These are phyloP conservation scores for Ochropacha duplaris DNA, from an alignment of 2,888 invertebrate genomes.

Conservation along the genomic window DNA sequence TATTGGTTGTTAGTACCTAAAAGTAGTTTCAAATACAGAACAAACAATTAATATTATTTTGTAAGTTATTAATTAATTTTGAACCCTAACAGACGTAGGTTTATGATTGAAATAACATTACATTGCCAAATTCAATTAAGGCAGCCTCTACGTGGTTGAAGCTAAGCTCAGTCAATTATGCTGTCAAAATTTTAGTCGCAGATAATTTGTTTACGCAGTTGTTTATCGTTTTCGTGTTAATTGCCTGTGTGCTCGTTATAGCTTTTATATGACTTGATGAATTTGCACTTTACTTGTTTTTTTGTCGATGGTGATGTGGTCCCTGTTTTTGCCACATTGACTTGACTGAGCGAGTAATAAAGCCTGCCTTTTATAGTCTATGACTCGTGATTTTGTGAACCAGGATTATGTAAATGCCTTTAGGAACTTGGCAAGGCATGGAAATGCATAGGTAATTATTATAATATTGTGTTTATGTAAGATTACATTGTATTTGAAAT, in stretches of 20 bases:
- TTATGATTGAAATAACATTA: background rate
- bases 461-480: no score
- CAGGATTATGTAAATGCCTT: no score
- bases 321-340: background rate
- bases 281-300: background rate
- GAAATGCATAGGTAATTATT: no score
- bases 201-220: background rate
- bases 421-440: no score
- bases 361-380: no score
- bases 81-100: background rate
- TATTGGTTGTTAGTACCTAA: no score
- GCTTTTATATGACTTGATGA: background rate
- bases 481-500: no score
- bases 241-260: background rate
- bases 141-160: background rate
- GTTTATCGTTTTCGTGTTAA: background rate
- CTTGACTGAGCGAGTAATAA: background rate
- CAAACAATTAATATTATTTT: no score
- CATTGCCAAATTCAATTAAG: background rate
- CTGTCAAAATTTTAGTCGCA: background rate
- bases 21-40: no score
- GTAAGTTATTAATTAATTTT: no score
- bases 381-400: no score
- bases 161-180: background rate
- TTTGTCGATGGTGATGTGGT: background rate